These are phyloP conservation scores for Alfaro cultratus DNA, from an alignment of 2,797 vertebrate species.

Conservation along the genomic window DNA sequence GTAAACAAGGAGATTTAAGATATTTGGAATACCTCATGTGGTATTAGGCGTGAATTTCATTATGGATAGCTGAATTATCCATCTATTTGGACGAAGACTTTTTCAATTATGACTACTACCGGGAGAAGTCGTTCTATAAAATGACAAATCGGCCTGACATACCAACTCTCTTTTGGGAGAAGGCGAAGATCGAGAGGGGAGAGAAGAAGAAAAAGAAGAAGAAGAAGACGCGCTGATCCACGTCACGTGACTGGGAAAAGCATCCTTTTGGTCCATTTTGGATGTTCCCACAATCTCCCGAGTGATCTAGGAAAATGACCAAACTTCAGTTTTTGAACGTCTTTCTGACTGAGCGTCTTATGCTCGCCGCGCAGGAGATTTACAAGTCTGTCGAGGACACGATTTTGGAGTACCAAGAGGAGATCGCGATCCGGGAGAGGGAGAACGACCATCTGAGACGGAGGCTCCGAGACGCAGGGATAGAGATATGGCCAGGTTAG, in stretches of 20 bases:
- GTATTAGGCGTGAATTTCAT: neutral
- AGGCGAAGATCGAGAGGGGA: neutral
- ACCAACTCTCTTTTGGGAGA: neutral
- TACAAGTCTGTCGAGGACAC: conserved; percentile 81
- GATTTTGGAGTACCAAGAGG: conserved; percentile 80
- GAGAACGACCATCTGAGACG: conserved; percentile 81
- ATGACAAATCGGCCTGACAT: neutral
- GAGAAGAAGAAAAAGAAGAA: conserved; percentile 33
- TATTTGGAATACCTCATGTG: no score
- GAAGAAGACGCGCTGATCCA: conserved; percentile 29
- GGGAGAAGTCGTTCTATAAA: neutral
- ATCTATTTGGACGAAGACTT: neutral
- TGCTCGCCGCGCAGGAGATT: conserved; percentile 81
- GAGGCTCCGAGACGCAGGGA: conserved; percentile 79
- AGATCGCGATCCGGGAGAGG: conserved; percentile 78
- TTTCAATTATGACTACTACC: neutral
- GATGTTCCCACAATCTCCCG: conserved; percentile 50
- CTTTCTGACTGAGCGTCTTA: conserved; percentile 79
- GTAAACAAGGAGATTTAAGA: neutral
- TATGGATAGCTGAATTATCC: neutral
- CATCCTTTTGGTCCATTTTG: conserved; percentile 78
- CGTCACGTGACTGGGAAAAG: conserved; percentile 75
- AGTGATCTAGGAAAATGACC: conserved; percentile 70
- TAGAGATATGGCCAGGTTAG: conserved; percentile 83
- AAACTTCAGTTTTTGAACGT: conserved; percentile 81